Conservation (phyloP, 92 coral and sea anemone species). For the Montipora capitata region DNA sequence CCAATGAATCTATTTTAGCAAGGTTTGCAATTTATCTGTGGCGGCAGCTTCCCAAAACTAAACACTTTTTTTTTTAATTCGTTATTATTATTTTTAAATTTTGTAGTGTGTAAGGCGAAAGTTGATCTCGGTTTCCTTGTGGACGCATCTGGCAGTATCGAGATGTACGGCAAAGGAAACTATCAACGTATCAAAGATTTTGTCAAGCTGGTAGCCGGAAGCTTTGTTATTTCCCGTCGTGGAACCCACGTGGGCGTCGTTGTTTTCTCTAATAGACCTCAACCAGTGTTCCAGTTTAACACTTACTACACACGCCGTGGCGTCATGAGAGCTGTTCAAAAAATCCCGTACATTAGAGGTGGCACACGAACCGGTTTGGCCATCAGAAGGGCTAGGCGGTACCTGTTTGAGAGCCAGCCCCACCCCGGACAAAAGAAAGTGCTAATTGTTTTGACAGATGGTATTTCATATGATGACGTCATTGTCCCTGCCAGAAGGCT, state of each 20-base stretch:
- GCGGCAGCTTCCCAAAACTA: no score
- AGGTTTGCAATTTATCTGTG: no score
- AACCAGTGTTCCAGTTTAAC: slow-evolving; percentile 78
- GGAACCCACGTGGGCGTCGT: slow-evolving; percentile 90
- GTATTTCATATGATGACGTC: slow-evolving; percentile 81
- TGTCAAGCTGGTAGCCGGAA: slow-evolving; percentile 80
- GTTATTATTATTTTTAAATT: background rate
- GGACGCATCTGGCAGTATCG: slow-evolving; percentile 98
- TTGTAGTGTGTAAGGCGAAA: slow-evolving; percentile 85
- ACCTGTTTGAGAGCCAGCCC: slow-evolving; percentile 54
- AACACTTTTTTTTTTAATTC: background rate
- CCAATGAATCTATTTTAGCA: no score
- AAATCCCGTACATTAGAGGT: slow-evolving; percentile 81
- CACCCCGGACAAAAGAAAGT: slow-evolving; percentile 73
- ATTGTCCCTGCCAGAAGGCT: slow-evolving; percentile 68
- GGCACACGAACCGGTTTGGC: slow-evolving; percentile 95
- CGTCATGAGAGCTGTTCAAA: slow-evolving; percentile 82
- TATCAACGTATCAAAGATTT: slow-evolving; percentile 87
- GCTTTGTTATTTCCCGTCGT: slow-evolving; percentile 84
- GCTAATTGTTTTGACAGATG: slow-evolving; percentile 89
- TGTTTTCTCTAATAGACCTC: slow-evolving; percentile 83
- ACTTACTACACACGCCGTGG: slow-evolving; percentile 78
- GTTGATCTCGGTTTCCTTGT: slow-evolving; percentile 92
- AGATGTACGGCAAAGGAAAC: slow-evolving; percentile 92
- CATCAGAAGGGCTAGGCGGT: slow-evolving; percentile 81